Evolutionary conservation across 2,113 vertebrate genomes (phyloP).

Genomic region (Pyxicephalus adspersus): DNA sequence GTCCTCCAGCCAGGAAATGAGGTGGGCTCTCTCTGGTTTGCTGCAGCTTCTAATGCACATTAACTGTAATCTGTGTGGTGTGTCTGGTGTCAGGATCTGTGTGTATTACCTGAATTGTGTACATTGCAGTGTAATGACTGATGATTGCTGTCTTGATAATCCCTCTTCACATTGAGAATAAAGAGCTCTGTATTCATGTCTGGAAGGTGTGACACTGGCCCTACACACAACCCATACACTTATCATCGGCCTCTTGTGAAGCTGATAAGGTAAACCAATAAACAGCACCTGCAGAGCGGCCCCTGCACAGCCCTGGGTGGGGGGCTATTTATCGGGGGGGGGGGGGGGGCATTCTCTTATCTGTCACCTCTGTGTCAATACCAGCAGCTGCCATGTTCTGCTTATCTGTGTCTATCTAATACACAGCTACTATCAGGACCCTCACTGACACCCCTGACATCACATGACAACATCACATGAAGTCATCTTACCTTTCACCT

Average conservation of each 20-base stretch:
- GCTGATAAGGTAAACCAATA: slow-evolving; percentile 47
- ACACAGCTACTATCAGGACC: background rate
- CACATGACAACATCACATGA: background rate
- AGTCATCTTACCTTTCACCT: background rate
- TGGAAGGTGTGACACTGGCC: background rate
- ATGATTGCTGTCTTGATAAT: no score
- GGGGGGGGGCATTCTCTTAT: background rate
- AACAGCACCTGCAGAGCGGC: slow-evolving; percentile 33
- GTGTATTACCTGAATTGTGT: no score
- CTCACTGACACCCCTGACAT: slow-evolving; percentile 18
- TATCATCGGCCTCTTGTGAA: slow-evolving; percentile 20
- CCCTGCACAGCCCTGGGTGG: background rate
- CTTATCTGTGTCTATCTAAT: slow-evolving; percentile 40
- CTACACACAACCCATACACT: background rate
- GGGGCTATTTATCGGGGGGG: background rate
- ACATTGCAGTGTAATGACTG: no score
- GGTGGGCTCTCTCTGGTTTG: no score
- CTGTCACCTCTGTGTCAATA: slow-evolving; percentile 40
- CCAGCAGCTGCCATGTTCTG: slow-evolving; percentile 21
- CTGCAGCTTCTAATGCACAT: no score
- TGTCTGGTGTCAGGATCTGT: no score
- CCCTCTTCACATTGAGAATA: no score
- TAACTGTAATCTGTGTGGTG: no score
- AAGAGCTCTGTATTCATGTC: no score
- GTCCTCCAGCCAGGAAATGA: no score